Base-by-base conservation (phyloP, 2,888 invertebrate genomes). In the Geophilus truncorum region DNA sequence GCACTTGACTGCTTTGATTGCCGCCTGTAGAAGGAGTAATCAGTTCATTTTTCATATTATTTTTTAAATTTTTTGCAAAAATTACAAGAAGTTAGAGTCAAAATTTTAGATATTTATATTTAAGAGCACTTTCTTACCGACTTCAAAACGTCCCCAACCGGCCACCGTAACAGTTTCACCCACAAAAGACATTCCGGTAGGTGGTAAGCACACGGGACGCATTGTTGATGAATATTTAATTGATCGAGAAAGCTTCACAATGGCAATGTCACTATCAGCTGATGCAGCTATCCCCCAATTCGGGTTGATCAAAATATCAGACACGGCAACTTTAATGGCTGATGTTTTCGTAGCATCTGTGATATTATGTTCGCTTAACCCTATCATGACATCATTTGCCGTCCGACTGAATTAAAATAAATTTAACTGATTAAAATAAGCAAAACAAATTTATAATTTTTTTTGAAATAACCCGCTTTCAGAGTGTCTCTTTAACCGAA, bases 131-230 rank as follows among this genome's bases (percentile, higher is more conserved):
- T 40, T 40, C 12, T 62, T 62, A 62, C 62, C 25, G 9, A 62
- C 5, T 62, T 62, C 62, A 25, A 25, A 62, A 45, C 40, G 21
- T 4, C 78, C 78, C 78, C 78, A 78, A 18, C 78, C 78, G 18
- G 78, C 78, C 1, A 78, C 45, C 9, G 40, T 40, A 18, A 28
- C 78, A 9, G 40, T 28, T 9, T 12, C n/a, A 1, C 45, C 45
- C 9, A 45, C 78, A 78, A 78, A 78, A 3, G 18, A 36, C 4
- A 21, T 7, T 21, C 36, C 40, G 2, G n/a, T 78, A 9, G 36
- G 78, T 21, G 78, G 21, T 36, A 78, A 45, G 23, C 78, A 78
- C 9, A 78, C 25, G 7, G 78, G 78, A 25, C 78, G 78, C 78
- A 78, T 78, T 78, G 10, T 12, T 4, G 15, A 1, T 4, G 36